Percentiles rank a stretch among this genome's conserved stretches.
These are phyloP conservation scores for Drosophila grimshawi DNA, from an alignment of 1,140 invertebrate genomes.

Conservation along the genomic window DNA sequence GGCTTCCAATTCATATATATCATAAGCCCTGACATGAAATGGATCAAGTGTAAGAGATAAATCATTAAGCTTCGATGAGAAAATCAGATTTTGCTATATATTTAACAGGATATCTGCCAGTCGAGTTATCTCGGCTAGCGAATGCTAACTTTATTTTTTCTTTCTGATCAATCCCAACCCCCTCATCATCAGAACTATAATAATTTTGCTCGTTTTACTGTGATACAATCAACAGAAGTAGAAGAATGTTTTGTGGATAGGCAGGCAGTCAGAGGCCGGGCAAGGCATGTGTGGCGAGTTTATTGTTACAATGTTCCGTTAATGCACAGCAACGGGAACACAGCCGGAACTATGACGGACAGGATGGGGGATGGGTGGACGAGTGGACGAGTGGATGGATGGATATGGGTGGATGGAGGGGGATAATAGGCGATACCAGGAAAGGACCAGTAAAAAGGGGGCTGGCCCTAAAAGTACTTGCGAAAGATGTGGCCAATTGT, in stretches of 20 bases:
- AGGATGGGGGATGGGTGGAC: neutral
- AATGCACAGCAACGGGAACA: conserved; percentile 42
- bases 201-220: conserved; percentile 11
- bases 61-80: no score
- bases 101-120: no score
- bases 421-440: neutral
- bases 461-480: conserved; percentile 1
- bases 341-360: conserved; percentile 5
- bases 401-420: neutral
- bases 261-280: no score
- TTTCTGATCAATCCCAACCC: conserved; percentile 7
- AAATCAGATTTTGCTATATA: neutral
- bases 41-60: no score
- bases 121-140: no score
- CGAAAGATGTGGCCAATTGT: conserved; percentile 29
- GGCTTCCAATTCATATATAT: no score
- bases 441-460: neutral
- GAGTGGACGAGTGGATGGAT: neutral
- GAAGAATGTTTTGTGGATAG: conserved; percentile 2
- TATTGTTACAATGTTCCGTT: conserved; percentile 46
- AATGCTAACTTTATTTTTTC: neutral
- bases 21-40: no score
- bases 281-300: conserved; percentile 28
- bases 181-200: conserved; percentile 25
- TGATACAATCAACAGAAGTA: conserved; percentile 26